phyloP scores from a whole-genome alignment of 1,140 invertebrate genomes.

The Hestina assimilis region DNA sequence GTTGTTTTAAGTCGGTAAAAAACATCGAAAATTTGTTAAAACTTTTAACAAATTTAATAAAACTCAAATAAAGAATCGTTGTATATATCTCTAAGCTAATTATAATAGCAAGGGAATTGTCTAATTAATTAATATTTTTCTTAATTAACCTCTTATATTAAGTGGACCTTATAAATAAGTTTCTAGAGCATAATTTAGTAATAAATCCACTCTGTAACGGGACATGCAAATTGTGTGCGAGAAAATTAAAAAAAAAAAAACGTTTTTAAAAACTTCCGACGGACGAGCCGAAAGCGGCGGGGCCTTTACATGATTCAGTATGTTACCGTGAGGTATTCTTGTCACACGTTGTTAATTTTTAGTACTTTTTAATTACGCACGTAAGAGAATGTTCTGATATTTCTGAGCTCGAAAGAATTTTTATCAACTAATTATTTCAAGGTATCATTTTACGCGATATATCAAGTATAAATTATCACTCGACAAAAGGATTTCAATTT shows the following conservation, averaged over 20 bases:
- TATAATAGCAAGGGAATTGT: slow-evolving; percentile 31
- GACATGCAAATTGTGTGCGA: slow-evolving; percentile 71
- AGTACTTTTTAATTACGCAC: slow-evolving; percentile 33
- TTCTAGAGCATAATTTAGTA: slow-evolving; percentile 63
- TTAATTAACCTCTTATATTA: slow-evolving; percentile 57
- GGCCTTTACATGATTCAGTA: slow-evolving; percentile 42
- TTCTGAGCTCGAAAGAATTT: too few relatives aligned
- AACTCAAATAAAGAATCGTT: background rate
- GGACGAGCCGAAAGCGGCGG: slow-evolving; percentile 32
- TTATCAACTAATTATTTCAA: too few relatives aligned
- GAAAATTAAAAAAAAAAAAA: slow-evolving; percentile 72
- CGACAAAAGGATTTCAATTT: too few relatives aligned
- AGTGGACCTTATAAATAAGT: slow-evolving; percentile 61
- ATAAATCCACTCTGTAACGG: slow-evolving; percentile 68
- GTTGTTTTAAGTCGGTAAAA: too few relatives aligned
- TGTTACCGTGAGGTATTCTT: slow-evolving; percentile 29
- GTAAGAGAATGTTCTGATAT: background rate
- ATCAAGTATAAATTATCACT: too few relatives aligned
- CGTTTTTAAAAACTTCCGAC: slow-evolving; percentile 58
- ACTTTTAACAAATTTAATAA: too few relatives aligned
- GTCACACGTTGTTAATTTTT: slow-evolving; percentile 41
- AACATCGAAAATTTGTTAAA: too few relatives aligned
- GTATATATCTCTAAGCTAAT: background rate
- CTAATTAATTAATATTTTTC: slow-evolving; percentile 37
- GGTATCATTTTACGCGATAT: too few relatives aligned